Base-by-base conservation (phyloP, 2,888 invertebrate species). In the Caenorhabditis macrosperma region DNA sequence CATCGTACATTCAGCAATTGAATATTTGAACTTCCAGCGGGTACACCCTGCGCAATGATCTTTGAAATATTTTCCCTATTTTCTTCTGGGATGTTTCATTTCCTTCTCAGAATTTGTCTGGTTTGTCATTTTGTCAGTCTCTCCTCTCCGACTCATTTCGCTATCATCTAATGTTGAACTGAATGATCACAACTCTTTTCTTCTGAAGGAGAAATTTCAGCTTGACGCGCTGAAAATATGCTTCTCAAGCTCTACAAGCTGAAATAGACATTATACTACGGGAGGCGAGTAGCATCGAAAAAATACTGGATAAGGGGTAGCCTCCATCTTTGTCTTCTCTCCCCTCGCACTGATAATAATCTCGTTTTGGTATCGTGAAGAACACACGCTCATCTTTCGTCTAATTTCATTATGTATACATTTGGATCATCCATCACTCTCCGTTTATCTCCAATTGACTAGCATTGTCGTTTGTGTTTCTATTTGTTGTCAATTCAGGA, bases 221-320 rank as follows among this genome's bases (percentile, higher is more conserved):
- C n/a, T n/a, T n/a, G n/a, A n/a, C n/a, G n/a, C n/a, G n/a, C n/a
- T n/a, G n/a, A n/a, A n/a, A n/a, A n/a, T n/a, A n/a, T n/a, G n/a
- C 15, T 5, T 33, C 33, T 33, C 33, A 38, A 38, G n/a, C n/a
- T n/a, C n/a, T n/a, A n/a, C n/a, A n/a, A n/a, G n/a, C n/a, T n/a
- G n/a, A n/a, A n/a, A n/a, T n/a, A n/a, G n/a, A n/a, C n/a, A n/a
- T n/a, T n/a, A n/a, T n/a, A n/a, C n/a, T 28, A 44, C 15, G 15
- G 9, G n/a, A 17, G 24, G 17, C 30, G 22, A 12, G 20, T 50
- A n/a, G n/a, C 33, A 17, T 33, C 50, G 26, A 54, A 59, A 63
- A 55, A 72, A 72, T 63, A 72, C 72, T 72, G 72, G 72, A 72
- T 72, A 72, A 72, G 72, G 55, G 72, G 55, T 60, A 54, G 50